Percentiles rank a stretch among this genome's conserved stretches.
phyloP scores from a whole-genome alignment of 2,888 invertebrate species.

The Hirtodrosophila trivittata region DNA sequence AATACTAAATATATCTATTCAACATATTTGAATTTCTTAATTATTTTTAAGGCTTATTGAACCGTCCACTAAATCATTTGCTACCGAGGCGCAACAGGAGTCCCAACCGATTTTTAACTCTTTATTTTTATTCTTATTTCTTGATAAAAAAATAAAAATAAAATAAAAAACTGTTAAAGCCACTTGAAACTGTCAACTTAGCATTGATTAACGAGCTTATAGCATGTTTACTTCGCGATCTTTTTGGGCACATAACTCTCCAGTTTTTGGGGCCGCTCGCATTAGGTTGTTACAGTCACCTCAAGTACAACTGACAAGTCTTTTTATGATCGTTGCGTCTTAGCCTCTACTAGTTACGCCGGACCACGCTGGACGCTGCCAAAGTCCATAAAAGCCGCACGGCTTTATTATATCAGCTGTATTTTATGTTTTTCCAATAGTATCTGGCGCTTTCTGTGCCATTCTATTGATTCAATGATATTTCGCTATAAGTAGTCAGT shows the following conservation, averaged over 20 bases:
- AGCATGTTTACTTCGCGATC: conserved; percentile 73
- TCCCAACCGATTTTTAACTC: conserved; percentile 17
- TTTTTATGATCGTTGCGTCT: conserved; percentile 68
- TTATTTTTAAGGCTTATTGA: conserved; percentile 3
- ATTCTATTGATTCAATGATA: conserved; percentile 47
- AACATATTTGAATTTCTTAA: neutral
- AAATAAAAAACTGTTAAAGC: conserved; percentile 45
- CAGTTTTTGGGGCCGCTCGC: conserved; percentile 20
- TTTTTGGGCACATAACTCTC: conserved; percentile 54
- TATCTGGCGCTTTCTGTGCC: conserved; percentile 42
- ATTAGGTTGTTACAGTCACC: conserved; percentile 26
- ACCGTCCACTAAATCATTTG: conserved; percentile 60
- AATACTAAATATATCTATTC: neutral
- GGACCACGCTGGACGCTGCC: conserved; percentile 44
- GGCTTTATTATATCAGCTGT: conserved; percentile 35
- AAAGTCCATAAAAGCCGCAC: conserved; percentile 63
- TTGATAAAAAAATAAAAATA: conserved; percentile 3
- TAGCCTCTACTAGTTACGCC: conserved; percentile 42
- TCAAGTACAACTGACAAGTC: conserved; percentile 61
- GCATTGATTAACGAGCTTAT: conserved; percentile 79
- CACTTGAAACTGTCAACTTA: conserved; percentile 78
- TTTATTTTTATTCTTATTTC: conserved; percentile 19
- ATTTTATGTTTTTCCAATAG: conserved; percentile 43
- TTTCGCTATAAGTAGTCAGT: conserved; percentile 46
- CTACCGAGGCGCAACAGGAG: conserved; percentile 60